Evolutionary conservation across 2,797 vertebrate genomes (phyloP), one percentile per base, ranked within the genome.

Genomic region (Halcyon chelicuti): DNA sequence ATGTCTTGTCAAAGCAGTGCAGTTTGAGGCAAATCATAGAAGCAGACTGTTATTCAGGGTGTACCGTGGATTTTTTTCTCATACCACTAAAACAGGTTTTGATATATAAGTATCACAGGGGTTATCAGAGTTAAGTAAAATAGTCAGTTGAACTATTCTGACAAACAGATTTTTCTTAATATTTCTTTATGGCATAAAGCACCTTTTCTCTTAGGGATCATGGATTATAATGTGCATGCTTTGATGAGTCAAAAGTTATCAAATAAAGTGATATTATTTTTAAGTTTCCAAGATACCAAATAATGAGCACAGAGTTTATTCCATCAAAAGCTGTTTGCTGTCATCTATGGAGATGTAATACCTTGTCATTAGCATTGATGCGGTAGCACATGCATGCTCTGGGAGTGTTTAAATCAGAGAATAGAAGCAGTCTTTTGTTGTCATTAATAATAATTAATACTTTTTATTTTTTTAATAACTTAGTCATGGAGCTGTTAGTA

Each of bases 251-350:
- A 58, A 57, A 47, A 11, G 44, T 46, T 77, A 68, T 52, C n/a
- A 86, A 75, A 78, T 71, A 76, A 73, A 10, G 25, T 58, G 29
- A 37, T 55, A 9, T 44, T 82, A 93, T 93, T 88, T 40, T 66
- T 72, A 84, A 87, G 70, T 87, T 93, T 75, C 78, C 66, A 91
- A 61, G 82, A 67, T 82, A 81, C 49, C 3, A 5, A 78, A 78
- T 86, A 75, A 85, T 93, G 66, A 89, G 66, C 47, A n/a, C 61
- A 86, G 83, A 82, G 37, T 80, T 80, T 86, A 89, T 84, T 93
- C 44, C 35, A 63, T 92, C 39, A 66, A 75, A 86, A 89, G 42
- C 74, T 75, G 74, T 84, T 91, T 93, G 55, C 57, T 60, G 60
- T 47, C 71, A 60, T 87, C 81, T 80, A 60, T 29, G 51, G 66